These are phyloP conservation scores for Busseola fusca DNA, from an alignment of 2,888 invertebrate species.

Conservation along the genomic window DNA sequence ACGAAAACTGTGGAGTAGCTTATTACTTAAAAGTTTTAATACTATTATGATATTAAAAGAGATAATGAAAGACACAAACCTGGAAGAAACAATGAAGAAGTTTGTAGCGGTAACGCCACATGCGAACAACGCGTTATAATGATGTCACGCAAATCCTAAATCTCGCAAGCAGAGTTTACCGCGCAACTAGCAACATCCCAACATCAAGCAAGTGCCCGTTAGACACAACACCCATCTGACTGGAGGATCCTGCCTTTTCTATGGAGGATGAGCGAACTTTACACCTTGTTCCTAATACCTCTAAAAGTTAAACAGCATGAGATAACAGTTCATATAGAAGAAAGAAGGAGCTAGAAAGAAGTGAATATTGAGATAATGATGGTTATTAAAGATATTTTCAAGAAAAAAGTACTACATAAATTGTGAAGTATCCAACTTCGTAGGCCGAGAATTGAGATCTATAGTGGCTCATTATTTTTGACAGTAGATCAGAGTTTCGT, in stretches of 20 bases:
- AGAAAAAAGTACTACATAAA: background rate
- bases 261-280: no score
- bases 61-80: background rate
- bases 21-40: background rate
- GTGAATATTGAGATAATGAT: background rate
- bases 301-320: background rate
- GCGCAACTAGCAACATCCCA: no score
- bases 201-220: no score
- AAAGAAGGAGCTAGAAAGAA: no score
- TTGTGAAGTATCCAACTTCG: background rate
- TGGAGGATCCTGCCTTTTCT: no score
- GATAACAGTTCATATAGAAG: background rate
- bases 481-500: background rate
- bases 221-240: no score
- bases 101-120: no score
- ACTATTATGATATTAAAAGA: background rate
- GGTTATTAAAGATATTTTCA: background rate
- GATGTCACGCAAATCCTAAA: no score
- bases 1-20: constrained; percentile 61
- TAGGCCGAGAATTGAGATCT: background rate
- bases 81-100: background rate
- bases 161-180: no score
- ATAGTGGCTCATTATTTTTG: background rate
- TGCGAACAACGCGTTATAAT: no score
- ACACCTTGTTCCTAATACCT: no score